Conservation (phyloP, 2,113 vertebrate genomes). For the Cyprinodon brontotheroides region DNA sequence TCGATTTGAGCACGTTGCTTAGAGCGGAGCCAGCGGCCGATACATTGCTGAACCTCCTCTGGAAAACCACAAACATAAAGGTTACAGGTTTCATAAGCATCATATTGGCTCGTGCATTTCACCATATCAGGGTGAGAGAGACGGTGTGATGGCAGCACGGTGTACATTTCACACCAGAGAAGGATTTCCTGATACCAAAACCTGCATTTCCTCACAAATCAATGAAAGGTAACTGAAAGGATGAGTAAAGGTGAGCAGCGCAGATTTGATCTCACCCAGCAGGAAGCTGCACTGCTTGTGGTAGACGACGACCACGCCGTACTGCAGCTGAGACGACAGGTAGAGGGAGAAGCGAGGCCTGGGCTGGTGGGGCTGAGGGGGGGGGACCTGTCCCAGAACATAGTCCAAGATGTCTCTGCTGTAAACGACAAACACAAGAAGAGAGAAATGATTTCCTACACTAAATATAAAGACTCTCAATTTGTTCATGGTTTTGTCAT, state of each 20-base stretch:
- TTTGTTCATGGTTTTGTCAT: too few relatives aligned
- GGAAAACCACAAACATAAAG: conserved; percentile 32
- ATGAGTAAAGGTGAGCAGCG: not conserved
- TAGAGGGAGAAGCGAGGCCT: conserved; percentile 86
- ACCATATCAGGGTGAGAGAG: conserved; percentile 7
- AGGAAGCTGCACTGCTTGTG: conserved; percentile 83
- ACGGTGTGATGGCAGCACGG: conserved; percentile 2
- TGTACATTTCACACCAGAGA: conserved; percentile 15
- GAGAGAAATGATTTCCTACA: not conserved
- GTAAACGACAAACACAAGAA: conserved; percentile 16
- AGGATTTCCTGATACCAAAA: not conserved
- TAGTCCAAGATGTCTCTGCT: conserved; percentile 83
- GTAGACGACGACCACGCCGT: conserved; percentile 83
- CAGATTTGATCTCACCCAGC: conserved; percentile 74
- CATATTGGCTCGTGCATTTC: conserved; percentile 25
- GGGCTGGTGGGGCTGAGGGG: conserved; percentile 64
- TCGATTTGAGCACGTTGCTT: conserved; percentile 75
- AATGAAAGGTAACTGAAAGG: not conserved
- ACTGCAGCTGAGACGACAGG: conserved; percentile 86
- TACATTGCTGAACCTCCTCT: conserved; percentile 83
- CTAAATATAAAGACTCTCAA: not conserved
- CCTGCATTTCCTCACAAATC: conserved; percentile 5
- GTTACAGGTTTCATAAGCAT: conserved; percentile 27
- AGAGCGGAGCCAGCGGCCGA: conserved; percentile 77
- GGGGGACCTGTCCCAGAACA: conserved; percentile 76